Evolutionary conservation across 1,140 invertebrate species (phyloP).

Genomic region (Panagrolaimus sp.): DNA sequence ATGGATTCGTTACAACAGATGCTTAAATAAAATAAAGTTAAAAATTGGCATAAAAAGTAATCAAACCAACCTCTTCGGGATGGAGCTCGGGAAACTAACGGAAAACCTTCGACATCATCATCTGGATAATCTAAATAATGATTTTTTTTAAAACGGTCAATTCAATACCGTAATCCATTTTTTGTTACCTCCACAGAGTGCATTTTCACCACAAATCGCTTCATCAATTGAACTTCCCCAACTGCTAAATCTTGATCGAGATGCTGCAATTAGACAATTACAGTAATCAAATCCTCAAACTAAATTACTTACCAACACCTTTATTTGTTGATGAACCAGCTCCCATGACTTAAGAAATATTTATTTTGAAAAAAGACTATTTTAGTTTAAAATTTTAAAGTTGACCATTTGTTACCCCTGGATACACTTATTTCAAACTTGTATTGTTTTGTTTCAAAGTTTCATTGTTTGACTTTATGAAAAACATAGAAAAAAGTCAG

Average conservation of each 20-base stretch:
- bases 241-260: background rate
- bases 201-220: constrained; percentile 7
- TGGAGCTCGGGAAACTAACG: background rate
- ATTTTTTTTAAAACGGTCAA: no score
- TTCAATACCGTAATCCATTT: no score
- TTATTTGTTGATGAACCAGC: constrained; percentile 7
- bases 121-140: background rate
- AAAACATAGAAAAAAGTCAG: no score
- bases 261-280: background rate
- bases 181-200: background rate
- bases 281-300: background rate
- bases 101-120: constrained; percentile 10
- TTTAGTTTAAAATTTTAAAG: no score
- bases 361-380: no score
- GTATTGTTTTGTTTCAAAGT: no score
- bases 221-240: constrained; percentile 16
- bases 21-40: background rate
- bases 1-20: background rate
- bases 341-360: background rate
- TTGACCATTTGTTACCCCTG: no score
- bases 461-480: no score
- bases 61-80: background rate
- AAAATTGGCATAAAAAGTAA: no score
- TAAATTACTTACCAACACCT: background rate
- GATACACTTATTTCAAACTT: no score